phyloP scores from a whole-genome alignment of 2,888 invertebrate species.

The Cephus runcator region DNA sequence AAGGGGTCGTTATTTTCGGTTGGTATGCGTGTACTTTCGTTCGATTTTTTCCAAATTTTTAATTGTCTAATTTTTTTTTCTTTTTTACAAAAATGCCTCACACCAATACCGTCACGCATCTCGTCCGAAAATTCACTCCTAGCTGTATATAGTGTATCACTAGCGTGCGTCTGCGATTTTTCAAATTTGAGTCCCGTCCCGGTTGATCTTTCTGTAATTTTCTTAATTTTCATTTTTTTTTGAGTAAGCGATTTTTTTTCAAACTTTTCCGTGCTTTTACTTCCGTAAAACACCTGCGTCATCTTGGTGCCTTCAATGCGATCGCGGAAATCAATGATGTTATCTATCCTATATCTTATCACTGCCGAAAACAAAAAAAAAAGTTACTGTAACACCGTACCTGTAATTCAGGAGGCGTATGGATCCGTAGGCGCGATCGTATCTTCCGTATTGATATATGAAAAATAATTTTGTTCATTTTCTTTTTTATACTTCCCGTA shows the following conservation, averaged over 20 bases:
- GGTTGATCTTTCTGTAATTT: background rate
- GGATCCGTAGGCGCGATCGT: too few species aligned
- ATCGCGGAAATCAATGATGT: background rate
- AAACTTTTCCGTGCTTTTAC: too few species aligned
- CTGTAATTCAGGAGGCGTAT: too few species aligned
- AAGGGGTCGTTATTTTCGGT: background rate
- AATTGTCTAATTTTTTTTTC: too few species aligned
- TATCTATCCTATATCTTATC: background rate
- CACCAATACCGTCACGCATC: too few species aligned
- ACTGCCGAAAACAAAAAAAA: conserved; percentile 5
- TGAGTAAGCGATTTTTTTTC: too few species aligned
- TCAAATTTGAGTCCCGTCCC: background rate
- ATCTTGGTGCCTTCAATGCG: background rate
- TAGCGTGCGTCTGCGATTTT: conserved; percentile 22
- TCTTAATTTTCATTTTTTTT: too few species aligned
- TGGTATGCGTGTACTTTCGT: background rate
- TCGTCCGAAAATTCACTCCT: background rate
- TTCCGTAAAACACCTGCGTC: background rate
- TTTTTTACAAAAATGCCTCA: too few species aligned
- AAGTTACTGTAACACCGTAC: background rate
- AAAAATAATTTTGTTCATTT: too few species aligned
- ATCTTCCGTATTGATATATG: too few species aligned
- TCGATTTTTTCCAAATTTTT: background rate
- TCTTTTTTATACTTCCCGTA: too few species aligned
- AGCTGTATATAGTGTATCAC: conserved; percentile 46